These are phyloP conservation scores for Hyperoodon ampullatus DNA, from an alignment of 2,113 vertebrate genomes.

Conservation along the genomic window DNA sequence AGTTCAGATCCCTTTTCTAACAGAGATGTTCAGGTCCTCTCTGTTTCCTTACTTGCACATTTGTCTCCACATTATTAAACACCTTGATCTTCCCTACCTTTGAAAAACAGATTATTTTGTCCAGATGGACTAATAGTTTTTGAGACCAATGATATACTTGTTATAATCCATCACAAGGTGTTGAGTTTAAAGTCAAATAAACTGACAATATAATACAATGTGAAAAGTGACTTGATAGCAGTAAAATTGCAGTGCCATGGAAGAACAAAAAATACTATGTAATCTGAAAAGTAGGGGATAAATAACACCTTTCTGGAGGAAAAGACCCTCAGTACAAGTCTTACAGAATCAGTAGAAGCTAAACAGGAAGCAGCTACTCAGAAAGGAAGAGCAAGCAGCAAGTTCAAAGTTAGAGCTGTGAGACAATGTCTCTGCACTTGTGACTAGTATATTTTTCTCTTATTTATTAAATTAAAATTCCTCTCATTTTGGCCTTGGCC, in stretches of 20 bases:
- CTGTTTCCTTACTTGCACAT: not conserved
- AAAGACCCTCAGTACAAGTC: not conserved
- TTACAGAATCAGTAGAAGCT: not conserved
- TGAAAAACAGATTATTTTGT: not conserved
- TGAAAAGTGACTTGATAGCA: not conserved
- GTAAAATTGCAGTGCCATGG: not conserved
- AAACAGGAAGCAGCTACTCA: not conserved
- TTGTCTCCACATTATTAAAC: not conserved
- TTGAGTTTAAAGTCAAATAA: not conserved
- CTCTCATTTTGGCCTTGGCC: not conserved
- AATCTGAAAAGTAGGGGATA: not conserved
- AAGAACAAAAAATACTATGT: not conserved
- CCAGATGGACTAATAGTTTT: not conserved
- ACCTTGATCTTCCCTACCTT: not conserved
- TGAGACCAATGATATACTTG: too few species aligned
- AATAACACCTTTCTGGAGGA: not conserved
- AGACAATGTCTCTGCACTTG: not conserved
- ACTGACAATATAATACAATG: not conserved
- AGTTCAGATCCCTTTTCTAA: not conserved
- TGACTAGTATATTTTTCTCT: not conserved
- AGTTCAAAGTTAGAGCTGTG: not conserved
- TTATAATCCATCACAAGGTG: not conserved
- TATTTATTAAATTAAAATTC: not conserved
- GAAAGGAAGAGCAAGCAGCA: not conserved
- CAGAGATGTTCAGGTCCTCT: not conserved